Evolutionary conservation across 2,113 vertebrate species (phyloP), one percentile per base, ranked within the genome.

Genomic region (Chiloscyllium plagiosum): DNA sequence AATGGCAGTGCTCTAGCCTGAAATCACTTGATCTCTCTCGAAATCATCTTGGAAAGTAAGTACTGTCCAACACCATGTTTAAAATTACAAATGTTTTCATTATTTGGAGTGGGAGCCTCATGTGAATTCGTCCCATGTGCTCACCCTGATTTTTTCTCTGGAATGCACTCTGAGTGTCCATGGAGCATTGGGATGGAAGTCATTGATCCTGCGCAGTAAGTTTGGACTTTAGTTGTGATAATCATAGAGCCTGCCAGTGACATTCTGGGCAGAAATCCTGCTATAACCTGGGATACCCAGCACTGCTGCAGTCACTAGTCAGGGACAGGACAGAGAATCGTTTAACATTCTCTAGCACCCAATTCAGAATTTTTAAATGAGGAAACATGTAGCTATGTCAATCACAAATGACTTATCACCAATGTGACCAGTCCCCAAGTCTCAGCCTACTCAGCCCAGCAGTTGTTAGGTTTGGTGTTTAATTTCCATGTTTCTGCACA

Each of bases 41-140:
- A 97, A 99, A 99, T 97, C 98, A 98, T 61, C 97, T 99, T 85
- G 99, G 99, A 96, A 99, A 98, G 99, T 99, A 98, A 97, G 98
- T 98, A 96, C 95, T 96, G 95, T 37, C 15, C 17, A 37, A 17
- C 19, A 8, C 20, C 19, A 26, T 52, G 8, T 85, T 37, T 42
- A 33, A 29, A 29, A 61, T 4, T 4, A 61, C 29, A 61, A 4
- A 61, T 29, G 10, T 52, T 61, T 80, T 80, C 83, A 86, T 24
- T 22, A 56, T 29, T 56, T 89, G 24, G 20, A 52, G 24, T 0
- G 29, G 0, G 29, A 26, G 26, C 1, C 26, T 89, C 42, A 47
- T 13, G 26, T 6, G 19, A 61, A 12, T 61, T 24, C 24, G 7
- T 56, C 26, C 19, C 8, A 52, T 24, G 24, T 50, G 47, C 47